Percentiles rank a stretch among this genome's conserved stretches.
Conservation (phyloP, 2,113 vertebrate genomes). For the Marmota monax region DNA sequence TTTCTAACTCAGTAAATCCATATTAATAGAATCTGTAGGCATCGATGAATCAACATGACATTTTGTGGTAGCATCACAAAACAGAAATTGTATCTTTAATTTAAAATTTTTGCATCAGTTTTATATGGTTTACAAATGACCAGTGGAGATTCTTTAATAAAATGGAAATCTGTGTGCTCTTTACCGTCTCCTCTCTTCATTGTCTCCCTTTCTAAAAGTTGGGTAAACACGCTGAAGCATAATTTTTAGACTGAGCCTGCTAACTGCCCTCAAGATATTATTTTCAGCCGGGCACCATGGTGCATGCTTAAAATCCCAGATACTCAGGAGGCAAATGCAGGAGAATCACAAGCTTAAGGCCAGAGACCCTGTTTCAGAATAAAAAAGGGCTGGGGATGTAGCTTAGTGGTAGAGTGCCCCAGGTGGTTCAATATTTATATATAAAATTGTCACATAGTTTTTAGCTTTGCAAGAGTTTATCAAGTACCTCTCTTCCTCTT, state of each 20-base stretch:
- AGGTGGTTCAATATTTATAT: background rate
- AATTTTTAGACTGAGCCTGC: background rate
- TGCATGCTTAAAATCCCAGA: background rate
- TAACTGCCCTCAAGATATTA: background rate
- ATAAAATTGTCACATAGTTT: background rate
- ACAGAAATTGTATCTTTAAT: background rate
- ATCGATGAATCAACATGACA: background rate
- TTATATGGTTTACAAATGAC: background rate
- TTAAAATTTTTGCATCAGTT: conserved; percentile 7
- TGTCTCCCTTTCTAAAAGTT: background rate
- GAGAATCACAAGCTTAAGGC: background rate
- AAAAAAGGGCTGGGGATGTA: background rate
- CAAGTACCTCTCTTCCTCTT: background rate
- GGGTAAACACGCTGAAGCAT: background rate
- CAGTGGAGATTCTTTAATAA: background rate
- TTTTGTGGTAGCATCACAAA: background rate
- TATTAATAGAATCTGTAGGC: conserved; percentile 44
- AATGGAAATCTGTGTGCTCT: background rate
- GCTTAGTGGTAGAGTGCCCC: background rate
- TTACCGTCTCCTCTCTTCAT: background rate
- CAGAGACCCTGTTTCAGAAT: background rate
- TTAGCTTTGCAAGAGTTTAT: background rate
- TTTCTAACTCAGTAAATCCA: conserved; percentile 35
- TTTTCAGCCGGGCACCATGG: background rate
- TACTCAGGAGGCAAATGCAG: background rate